Conservation (phyloP, 2,888 invertebrate genomes). For the Napeogenes sylphis region DNA sequence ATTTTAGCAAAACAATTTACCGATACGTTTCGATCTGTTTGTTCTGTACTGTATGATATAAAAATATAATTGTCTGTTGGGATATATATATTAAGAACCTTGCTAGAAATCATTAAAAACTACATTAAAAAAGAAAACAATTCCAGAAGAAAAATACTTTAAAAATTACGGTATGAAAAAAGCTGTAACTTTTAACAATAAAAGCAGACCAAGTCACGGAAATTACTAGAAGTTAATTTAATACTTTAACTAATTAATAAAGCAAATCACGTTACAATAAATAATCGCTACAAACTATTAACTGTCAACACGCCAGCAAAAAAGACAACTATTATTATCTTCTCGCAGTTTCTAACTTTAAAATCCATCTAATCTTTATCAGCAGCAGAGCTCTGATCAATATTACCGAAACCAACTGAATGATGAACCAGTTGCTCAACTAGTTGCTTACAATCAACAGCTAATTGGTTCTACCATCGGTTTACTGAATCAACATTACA, state of each 20-base stretch:
- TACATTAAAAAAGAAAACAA: too few relatives aligned
- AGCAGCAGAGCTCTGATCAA: slow-evolving; percentile 15
- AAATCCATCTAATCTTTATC: slow-evolving; percentile 5
- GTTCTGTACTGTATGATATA: not conserved
- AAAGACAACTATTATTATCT: not conserved
- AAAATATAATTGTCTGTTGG: not conserved
- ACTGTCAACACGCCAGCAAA: not conserved
- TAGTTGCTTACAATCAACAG: slow-evolving; percentile 2
- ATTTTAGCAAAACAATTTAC: not conserved
- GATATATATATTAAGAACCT: too few relatives aligned
- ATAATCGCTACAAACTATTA: not conserved
- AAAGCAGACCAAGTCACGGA: too few relatives aligned
- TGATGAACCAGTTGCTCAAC: slow-evolving; percentile 10
- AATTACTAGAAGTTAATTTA: too few relatives aligned
- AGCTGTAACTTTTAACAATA: too few relatives aligned
- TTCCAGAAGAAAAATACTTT: too few relatives aligned
- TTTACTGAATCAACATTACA: not conserved
- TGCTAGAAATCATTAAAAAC: too few relatives aligned
- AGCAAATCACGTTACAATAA: too few relatives aligned
- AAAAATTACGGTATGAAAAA: too few relatives aligned
- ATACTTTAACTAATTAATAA: too few relatives aligned
- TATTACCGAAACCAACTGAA: slow-evolving; percentile 15
- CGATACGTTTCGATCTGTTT: not conserved
- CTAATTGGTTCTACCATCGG: not conserved
- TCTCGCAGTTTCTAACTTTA: not conserved